Conservation (phyloP, 2,888 invertebrate genomes). For the Chrysodeixis includens region DNA sequence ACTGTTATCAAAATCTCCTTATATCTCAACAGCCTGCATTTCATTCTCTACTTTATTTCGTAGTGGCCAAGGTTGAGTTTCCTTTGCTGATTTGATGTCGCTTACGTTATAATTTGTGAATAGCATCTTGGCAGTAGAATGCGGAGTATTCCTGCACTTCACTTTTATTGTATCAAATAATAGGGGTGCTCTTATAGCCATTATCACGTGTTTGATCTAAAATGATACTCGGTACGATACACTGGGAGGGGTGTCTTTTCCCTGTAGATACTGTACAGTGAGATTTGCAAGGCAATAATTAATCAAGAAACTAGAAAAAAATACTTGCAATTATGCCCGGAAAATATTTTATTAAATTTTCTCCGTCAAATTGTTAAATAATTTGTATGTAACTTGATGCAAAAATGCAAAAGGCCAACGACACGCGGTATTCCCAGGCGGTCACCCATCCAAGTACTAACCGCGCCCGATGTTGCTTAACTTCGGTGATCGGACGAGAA, state of each 20-base stretch:
- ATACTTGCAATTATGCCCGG: no score
- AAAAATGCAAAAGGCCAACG: slow-evolving; percentile 36
- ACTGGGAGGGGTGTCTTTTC: slow-evolving; percentile 70
- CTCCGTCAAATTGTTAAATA: no score
- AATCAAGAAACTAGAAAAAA: no score
- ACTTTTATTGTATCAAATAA: slow-evolving; percentile 90
- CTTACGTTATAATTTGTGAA: slow-evolving; percentile 68
- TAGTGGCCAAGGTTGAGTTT: slow-evolving; percentile 51
- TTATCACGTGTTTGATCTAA: slow-evolving; percentile 90
- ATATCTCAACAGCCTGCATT: slow-evolving; percentile 46
- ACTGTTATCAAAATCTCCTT: slow-evolving; percentile 76
- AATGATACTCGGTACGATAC: slow-evolving; percentile 85
- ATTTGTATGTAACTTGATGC: no score
- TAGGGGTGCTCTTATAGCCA: slow-evolving; percentile 88
- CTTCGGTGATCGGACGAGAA: slow-evolving; percentile 82
- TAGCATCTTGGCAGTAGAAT: slow-evolving; percentile 83
- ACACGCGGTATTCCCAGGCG: slow-evolving; percentile 75
- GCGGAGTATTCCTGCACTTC: slow-evolving; percentile 89
- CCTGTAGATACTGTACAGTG: slow-evolving; percentile 64
- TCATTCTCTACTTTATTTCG: slow-evolving; percentile 55
- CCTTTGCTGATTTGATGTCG: slow-evolving; percentile 39
- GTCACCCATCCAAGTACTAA: slow-evolving; percentile 82
- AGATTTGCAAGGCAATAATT: not conserved
- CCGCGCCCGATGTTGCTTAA: slow-evolving; percentile 79
- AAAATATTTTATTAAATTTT: no score